These are phyloP conservation scores for Heliconius erato DNA, from an alignment of 2,888 invertebrate genomes.

Conservation along the genomic window DNA sequence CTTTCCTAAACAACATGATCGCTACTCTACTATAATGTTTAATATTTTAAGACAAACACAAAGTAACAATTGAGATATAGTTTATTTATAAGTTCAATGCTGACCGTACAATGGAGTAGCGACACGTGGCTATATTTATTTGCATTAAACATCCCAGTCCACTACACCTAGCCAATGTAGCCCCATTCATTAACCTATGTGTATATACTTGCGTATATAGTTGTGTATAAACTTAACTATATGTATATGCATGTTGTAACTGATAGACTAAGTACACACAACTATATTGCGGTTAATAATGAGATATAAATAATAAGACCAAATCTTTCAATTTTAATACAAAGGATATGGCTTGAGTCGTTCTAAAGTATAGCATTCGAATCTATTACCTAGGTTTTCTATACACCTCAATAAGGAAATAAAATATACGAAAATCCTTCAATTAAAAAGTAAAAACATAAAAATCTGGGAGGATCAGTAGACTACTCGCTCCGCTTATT, in stretches of 20 bases:
- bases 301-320: no score
- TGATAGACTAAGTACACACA: neutral
- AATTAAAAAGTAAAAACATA: neutral
- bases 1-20: no score
- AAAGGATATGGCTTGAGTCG: no score
- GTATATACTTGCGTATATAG: neutral
- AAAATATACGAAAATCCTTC: neutral
- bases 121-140: slow-evolving; percentile 66
- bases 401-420: neutral
- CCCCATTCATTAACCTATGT: slow-evolving; percentile 13
- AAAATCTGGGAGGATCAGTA: no score
- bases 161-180: slow-evolving; percentile 25
- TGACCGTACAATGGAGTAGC: slow-evolving; percentile 41
- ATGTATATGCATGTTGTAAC: neutral
- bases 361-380: no score
- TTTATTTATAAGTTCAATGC: slow-evolving; percentile 38
- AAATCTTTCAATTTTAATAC: no score
- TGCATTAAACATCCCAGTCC: slow-evolving; percentile 55
- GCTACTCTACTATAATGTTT: no score
- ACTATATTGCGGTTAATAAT: neutral
- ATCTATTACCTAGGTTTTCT: no score
- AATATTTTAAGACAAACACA: no score
- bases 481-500: no score
- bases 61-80: neutral
- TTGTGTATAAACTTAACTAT: neutral